Evolutionary conservation across 30 jellyfish, hydroid and myxozoan genomes (phyloP).

Genomic region (Nemopilema nomurai): DNA sequence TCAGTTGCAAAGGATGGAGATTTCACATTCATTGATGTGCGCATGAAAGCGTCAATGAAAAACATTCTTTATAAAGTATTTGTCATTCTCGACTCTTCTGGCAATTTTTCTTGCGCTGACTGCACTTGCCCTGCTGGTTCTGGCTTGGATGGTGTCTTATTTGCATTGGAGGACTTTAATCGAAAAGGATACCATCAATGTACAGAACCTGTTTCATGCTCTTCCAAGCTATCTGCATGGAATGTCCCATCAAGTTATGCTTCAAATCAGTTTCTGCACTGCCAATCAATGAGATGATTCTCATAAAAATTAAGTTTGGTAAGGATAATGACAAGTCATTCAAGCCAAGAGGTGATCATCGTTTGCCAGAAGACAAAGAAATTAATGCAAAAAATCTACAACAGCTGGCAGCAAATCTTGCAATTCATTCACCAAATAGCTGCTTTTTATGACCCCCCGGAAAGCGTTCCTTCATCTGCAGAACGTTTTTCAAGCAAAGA

Average conservation of each 20-base stretch:
- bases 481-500: constrained; percentile 5
- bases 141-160: constrained; percentile 36
- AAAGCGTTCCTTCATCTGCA: constrained; percentile 6
- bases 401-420: constrained; percentile 14
- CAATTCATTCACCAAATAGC: constrained; percentile 20
- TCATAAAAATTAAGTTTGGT: constrained; percentile 31
- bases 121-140: constrained; percentile 54
- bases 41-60: constrained; percentile 48
- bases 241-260: constrained; percentile 29
- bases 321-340: constrained; percentile 22
- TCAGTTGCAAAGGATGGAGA: constrained; percentile 31
- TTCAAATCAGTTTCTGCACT: background rate
- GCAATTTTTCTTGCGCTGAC: constrained; percentile 31
- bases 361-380: constrained; percentile 19
- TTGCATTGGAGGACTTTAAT: constrained; percentile 41
- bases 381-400: constrained; percentile 1
- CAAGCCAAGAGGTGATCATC: constrained; percentile 25
- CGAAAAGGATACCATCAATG: constrained; percentile 18
- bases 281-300: constrained; percentile 36
- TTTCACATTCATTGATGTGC: constrained; percentile 12
- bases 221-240: constrained; percentile 54
- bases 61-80: background rate
- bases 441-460: constrained; percentile 25
- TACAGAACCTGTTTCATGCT: constrained; percentile 8
- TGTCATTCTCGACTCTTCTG: constrained; percentile 16